Conservation (phyloP, 2,888 invertebrate genomes). For the Dasypolia templi region DNA sequence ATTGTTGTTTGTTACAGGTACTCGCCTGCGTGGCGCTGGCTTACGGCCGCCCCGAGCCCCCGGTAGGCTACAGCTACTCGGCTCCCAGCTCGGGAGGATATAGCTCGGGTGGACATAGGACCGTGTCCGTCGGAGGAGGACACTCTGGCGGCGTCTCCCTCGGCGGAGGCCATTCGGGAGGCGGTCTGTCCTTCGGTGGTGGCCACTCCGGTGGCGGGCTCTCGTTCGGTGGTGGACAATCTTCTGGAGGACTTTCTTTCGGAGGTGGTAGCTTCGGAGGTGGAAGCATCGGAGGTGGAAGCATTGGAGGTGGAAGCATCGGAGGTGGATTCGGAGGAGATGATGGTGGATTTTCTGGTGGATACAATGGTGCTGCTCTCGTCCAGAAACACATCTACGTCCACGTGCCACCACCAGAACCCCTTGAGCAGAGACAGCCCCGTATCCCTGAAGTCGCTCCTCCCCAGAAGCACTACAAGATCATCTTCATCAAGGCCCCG, state of each 20-base stretch:
- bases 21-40: slow-evolving; percentile 88
- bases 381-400: slow-evolving; percentile 97
- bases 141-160: slow-evolving; percentile 71
- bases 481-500: slow-evolving; percentile 98
- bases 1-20: slow-evolving; percentile 79
- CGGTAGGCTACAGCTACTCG: slow-evolving; percentile 88
- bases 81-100: slow-evolving; percentile 78
- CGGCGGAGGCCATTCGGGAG: slow-evolving; percentile 76
- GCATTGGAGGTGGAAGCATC: slow-evolving; percentile 62
- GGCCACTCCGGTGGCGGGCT: slow-evolving; percentile 76
- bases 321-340: slow-evolving; percentile 77
- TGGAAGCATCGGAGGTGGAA: slow-evolving; percentile 68
- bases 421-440: slow-evolving; percentile 92
- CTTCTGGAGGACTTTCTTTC: slow-evolving; percentile 70
- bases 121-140: slow-evolving; percentile 64
- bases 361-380: slow-evolving; percentile 90
- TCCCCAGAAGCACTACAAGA: slow-evolving; percentile 97
- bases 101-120: slow-evolving; percentile 69
- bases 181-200: slow-evolving; percentile 75
- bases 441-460: slow-evolving; percentile 92
- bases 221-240: slow-evolving; percentile 70
- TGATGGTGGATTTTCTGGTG: slow-evolving; percentile 85
- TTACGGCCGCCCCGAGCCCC: slow-evolving; percentile 88
- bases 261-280: slow-evolving; percentile 65
- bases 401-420: slow-evolving; percentile 97